Evolutionary conservation across 2,888 invertebrate species (phyloP).

Genomic region (Ischnura elegans): DNA sequence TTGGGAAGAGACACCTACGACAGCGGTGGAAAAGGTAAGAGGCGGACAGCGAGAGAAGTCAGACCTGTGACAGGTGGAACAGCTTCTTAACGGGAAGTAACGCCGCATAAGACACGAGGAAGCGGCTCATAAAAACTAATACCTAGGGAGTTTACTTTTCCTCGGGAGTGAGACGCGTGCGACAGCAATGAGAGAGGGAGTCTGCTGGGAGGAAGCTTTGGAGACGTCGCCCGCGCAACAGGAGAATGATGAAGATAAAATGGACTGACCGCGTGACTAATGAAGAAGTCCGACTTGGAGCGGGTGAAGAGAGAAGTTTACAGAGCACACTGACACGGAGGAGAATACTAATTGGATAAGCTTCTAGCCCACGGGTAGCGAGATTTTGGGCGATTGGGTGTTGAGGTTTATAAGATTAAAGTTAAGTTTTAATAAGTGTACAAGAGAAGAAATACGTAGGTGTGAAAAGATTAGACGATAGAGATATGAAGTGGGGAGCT

Average conservation of each 20-base stretch:
- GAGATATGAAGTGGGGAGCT: too few relatives aligned
- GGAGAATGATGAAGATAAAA: constrained; percentile 35
- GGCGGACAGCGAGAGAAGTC: neutral
- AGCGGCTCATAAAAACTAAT: neutral
- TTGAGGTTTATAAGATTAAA: too few relatives aligned
- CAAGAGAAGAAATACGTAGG: too few relatives aligned
- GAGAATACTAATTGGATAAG: neutral
- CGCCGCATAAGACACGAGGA: neutral
- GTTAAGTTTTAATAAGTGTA: too few relatives aligned
- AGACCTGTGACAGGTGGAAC: neutral
- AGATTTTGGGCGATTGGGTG: too few relatives aligned
- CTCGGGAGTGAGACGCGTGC: neutral
- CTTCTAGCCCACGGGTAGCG: too few relatives aligned
- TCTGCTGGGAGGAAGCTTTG: neutral
- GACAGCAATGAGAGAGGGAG: neutral
- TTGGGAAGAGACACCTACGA: neutral
- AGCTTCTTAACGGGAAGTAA: neutral
- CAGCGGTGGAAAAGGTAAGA: neutral
- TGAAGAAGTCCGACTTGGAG: neutral
- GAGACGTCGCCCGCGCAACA: neutral
- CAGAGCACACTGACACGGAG: neutral
- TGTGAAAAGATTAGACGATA: too few relatives aligned
- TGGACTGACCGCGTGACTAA: constrained; percentile 13
- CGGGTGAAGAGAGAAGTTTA: constrained; percentile 22
- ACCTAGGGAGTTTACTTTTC: neutral